Percentiles rank a stretch among this genome's conserved stretches.
Conservation (phyloP, 2,113 vertebrate species). For the Anolis sagrei region DNA sequence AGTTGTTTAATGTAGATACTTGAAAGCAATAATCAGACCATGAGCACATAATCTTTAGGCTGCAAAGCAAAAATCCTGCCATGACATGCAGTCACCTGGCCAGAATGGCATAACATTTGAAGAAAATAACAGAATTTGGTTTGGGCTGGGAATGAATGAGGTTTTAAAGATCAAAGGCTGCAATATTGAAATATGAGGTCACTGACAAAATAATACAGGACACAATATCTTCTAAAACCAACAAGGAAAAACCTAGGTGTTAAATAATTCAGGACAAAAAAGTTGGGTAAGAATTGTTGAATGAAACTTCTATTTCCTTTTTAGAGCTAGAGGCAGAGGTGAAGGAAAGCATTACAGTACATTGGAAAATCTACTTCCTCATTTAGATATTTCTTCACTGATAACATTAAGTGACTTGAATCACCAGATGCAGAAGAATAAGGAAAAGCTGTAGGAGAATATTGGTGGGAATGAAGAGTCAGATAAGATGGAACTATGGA, state of each 20-base stretch:
- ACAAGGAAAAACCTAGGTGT: not conserved
- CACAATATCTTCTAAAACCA: conserved; percentile 34
- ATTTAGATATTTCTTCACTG: conserved; percentile 61
- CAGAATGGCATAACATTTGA: not conserved
- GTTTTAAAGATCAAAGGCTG: not conserved
- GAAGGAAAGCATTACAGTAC: conserved; percentile 35
- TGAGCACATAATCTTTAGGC: not conserved
- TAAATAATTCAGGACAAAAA: conserved; percentile 38
- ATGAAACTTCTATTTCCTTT: conserved; percentile 57
- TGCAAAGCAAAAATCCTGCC: not conserved
- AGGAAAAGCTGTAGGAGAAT: conserved; percentile 43
- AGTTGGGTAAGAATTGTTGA: conserved; percentile 34
- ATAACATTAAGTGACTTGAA: conserved; percentile 57
- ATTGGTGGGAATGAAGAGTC: conserved; percentile 44
- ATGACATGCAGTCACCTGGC: not conserved
- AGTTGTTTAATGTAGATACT: not conserved
- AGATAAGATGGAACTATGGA: conserved; percentile 44
- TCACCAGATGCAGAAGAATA: conserved; percentile 61
- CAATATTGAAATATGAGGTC: not conserved
- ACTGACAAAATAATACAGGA: conserved; percentile 41
- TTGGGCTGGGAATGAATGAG: not conserved
- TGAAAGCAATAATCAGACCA: not conserved
- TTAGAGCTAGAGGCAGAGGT: not conserved
- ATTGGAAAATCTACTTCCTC: conserved; percentile 49
- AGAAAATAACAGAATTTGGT: not conserved